Conservation (phyloP, 64 coral and sea anemone genomes). For the Montipora sp. region DNA sequence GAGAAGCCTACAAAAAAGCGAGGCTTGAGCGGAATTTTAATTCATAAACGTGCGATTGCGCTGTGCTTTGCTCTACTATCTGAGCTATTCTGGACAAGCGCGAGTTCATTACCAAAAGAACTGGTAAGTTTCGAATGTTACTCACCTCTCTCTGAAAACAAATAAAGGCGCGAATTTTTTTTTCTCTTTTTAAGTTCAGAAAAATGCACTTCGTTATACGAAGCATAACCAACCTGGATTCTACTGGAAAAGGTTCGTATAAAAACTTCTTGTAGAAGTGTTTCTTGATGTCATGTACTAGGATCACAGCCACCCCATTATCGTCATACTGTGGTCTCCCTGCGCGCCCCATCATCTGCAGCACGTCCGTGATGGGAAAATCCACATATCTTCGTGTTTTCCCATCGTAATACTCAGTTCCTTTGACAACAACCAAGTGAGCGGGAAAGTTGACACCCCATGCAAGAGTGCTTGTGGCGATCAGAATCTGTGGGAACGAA, state of each 20-base stretch:
- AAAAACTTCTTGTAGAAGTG: constrained; percentile 99
- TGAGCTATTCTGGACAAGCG: too few species aligned
- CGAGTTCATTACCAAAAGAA: too few species aligned
- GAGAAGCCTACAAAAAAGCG: too few species aligned
- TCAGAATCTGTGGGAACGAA: constrained; percentile 62
- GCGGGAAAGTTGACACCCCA: constrained; percentile 99
- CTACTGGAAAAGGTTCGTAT: constrained; percentile 97
- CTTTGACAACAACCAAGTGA: constrained; percentile 94
- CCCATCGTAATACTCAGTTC: constrained; percentile 98
- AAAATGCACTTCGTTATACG: background rate
- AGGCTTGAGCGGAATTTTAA: too few species aligned
- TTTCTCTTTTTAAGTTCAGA: too few species aligned
- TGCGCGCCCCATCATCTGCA: constrained; percentile 99
- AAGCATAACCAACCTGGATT: constrained; percentile 78
- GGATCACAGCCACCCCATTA: constrained; percentile 87
- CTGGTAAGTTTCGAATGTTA: too few species aligned
- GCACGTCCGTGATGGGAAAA: constrained; percentile 97
- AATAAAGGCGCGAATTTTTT: background rate
- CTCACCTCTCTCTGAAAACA: background rate
- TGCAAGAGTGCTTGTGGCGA: constrained; percentile 96
- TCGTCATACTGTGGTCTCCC: constrained; percentile 98
- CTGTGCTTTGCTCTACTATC: too few species aligned
- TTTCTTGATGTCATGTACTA: constrained; percentile 99
- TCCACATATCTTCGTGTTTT: constrained; percentile 95
- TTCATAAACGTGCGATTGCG: too few species aligned